A percentile compares a stretch with the other conserved stretches of the same genome.
phyloP scores from a whole-genome alignment of 2,797 vertebrate genomes.

The Melanotaenia boesemani region DNA sequence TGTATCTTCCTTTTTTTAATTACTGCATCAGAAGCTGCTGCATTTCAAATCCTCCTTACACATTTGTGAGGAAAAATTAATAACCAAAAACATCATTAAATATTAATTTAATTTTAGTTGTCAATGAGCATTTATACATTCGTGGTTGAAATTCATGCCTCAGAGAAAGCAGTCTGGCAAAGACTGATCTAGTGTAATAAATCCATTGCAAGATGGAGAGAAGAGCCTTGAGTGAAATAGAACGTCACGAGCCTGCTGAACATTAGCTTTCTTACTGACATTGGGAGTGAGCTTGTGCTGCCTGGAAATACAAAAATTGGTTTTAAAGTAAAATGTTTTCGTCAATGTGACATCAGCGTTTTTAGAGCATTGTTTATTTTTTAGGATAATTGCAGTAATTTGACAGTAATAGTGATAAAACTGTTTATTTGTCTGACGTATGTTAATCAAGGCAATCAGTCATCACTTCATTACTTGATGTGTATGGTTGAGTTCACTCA shows the following conservation, averaged over 20 bases:
- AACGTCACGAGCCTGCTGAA: conserved; percentile 22
- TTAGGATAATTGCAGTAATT: conserved; percentile 54
- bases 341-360: conserved; percentile 20
- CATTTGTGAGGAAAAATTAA: conserved; percentile 26
- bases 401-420: conserved; percentile 72
- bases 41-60: conserved; percentile 1
- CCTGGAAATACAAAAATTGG: conserved; percentile 15
- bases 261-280: conserved; percentile 27
- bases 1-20: conserved; percentile 26
- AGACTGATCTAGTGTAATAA: conserved; percentile 23
- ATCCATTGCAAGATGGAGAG: conserved; percentile 10
- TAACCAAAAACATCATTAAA: conserved; percentile 24
- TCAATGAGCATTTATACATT: conserved; percentile 22
- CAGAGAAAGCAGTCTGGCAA: conserved; percentile 12
- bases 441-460: conserved; percentile 71
- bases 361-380: conserved; percentile 43
- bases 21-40: conserved; percentile 20
- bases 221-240: conserved; percentile 23
- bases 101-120: conserved; percentile 25
- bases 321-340: conserved; percentile 32
- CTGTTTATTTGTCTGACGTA: conserved; percentile 70
- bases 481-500: conserved; percentile 60
- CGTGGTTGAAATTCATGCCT: conserved; percentile 5
- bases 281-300: conserved; percentile 14
- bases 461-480: conserved; percentile 64